Percentiles rank a stretch among this genome's conserved stretches.
Evolutionary conservation across 2,888 invertebrate genomes (phyloP).

Genomic region (Lasioglossum leucozonium): DNA sequence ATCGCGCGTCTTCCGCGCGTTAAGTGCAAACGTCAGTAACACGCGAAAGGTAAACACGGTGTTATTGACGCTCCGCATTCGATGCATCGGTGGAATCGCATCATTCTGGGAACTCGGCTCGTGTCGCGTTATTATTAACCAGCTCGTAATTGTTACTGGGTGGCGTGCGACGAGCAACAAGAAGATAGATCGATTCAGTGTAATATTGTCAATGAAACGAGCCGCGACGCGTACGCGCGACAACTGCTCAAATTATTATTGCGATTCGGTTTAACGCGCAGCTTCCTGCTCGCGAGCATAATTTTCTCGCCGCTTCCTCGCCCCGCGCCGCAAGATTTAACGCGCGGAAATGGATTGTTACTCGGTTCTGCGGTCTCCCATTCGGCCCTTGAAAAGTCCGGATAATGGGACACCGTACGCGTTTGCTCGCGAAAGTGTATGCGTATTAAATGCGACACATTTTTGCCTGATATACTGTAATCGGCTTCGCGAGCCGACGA

Average conservation of each 20-base stretch:
- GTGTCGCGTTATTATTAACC: conserved; percentile 50
- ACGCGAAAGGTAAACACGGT: conserved; percentile 17
- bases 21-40: conserved; percentile 42
- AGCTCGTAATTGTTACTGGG: conserved; percentile 33
- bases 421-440: not conserved
- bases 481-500: not conserved
- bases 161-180: conserved; percentile 22
- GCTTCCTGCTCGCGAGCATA: conserved; percentile 47
- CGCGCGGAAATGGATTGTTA: conserved; percentile 16
- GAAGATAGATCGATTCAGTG: conserved; percentile 50
- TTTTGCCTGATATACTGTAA: not conserved
- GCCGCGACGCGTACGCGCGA: not conserved
- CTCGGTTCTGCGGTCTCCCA: not conserved
- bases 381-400: not conserved
- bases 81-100: conserved; percentile 32
- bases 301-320: conserved; percentile 47
- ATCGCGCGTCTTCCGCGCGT: conserved; percentile 3
- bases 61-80: conserved; percentile 34
- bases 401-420: not conserved
- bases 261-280: conserved; percentile 39
- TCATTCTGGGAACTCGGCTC: conserved; percentile 22
- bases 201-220: conserved; percentile 30
- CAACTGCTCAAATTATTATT: conserved; percentile 47
- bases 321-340: not conserved
- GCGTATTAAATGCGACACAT: not conserved